These are phyloP conservation scores for Excalfactoria chinensis DNA, from an alignment of 2,113 vertebrate species.

Conservation along the genomic window DNA sequence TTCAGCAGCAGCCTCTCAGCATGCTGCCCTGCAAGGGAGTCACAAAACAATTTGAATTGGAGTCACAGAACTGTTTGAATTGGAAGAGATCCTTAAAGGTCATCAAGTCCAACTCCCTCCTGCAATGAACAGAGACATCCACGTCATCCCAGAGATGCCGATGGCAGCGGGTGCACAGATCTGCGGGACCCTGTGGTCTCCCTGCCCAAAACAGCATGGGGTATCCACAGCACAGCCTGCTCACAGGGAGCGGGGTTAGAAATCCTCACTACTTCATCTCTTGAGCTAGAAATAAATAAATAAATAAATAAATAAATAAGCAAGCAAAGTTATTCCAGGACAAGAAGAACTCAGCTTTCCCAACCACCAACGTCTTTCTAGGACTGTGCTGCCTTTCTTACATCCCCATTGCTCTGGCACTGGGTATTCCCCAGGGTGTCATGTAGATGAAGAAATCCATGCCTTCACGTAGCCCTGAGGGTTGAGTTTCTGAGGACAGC, in stretches of 20 bases:
- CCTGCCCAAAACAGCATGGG: not conserved
- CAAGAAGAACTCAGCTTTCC: not conserved
- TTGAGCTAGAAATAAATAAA: not conserved
- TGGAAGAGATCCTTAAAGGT: too few relatives aligned
- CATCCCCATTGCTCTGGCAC: not conserved
- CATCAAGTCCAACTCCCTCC: too few relatives aligned
- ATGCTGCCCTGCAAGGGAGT: not conserved
- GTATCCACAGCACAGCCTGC: not conserved
- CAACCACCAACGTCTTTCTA: not conserved
- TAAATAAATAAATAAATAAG: too few relatives aligned
- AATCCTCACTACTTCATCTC: not conserved
- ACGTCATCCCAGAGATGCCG: not conserved
- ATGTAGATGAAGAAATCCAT: not conserved
- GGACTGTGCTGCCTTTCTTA: not conserved
- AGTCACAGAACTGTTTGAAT: too few relatives aligned
- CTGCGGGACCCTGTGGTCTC: not conserved
- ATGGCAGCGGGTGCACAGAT: not conserved
- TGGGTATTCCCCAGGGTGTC: not conserved
- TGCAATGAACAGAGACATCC: too few relatives aligned
- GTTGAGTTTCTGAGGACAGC: slow-evolving; percentile 26
- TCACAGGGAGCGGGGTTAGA: not conserved
- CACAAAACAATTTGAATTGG: too few relatives aligned
- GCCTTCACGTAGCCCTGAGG: rapidly evolving
- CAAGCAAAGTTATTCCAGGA: not conserved
- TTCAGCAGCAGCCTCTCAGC: not conserved